Conservation (phyloP, 64 coral and sea anemone genomes). For the Anthopleura sola region DNA sequence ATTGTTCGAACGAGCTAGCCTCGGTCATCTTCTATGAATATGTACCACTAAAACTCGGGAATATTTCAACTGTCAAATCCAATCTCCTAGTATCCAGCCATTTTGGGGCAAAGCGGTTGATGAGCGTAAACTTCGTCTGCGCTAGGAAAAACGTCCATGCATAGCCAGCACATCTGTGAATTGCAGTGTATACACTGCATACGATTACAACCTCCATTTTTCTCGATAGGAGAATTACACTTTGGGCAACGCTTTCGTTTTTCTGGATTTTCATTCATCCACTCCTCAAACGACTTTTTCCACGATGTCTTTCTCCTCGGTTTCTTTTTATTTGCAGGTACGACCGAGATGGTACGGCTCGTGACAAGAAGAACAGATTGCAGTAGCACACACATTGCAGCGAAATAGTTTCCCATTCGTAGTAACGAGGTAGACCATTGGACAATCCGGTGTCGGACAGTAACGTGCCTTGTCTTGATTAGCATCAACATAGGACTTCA, state of each 20-base stretch:
- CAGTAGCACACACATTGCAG: conserved; percentile 50
- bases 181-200: conserved; percentile 58
- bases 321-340: conserved; percentile 56
- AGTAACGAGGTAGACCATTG: conserved; percentile 74
- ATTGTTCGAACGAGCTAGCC: no score
- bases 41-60: no score
- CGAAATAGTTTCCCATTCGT: conserved; percentile 38
- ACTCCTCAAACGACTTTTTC: conserved; percentile 29
- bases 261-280: conserved; percentile 49
- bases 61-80: neutral
- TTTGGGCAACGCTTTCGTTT: conserved; percentile 59
- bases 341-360: conserved; percentile 57
- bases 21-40: no score
- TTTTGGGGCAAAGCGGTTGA: conserved; percentile 25
- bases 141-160: conserved; percentile 37
- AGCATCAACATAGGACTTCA: conserved; percentile 5
- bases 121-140: conserved; percentile 34
- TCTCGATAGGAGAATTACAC: conserved; percentile 57
- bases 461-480: conserved; percentile 54
- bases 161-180: conserved; percentile 60
- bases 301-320: conserved; percentile 38
- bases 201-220: conserved; percentile 67
- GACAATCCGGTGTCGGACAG: conserved; percentile 73
- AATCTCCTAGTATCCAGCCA: neutral
- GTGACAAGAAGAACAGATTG: conserved; percentile 69